A percentile compares a stretch with the other conserved stretches of the same genome.
phyloP scores from a whole-genome alignment of 2,888 invertebrate genomes.

The Hecatera dysodea region DNA sequence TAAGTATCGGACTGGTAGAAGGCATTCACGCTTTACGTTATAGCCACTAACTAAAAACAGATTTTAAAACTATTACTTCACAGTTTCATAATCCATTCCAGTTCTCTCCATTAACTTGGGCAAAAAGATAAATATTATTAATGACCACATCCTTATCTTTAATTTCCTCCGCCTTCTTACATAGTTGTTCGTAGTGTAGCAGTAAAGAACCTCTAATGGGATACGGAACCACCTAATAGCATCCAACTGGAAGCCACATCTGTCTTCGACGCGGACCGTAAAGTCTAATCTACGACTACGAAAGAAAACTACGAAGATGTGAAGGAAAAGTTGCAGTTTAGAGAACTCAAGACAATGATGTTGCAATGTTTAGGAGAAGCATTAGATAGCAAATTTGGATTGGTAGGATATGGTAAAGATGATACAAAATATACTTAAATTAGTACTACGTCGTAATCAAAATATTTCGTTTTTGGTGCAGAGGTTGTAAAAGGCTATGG shows the following conservation, averaged over 20 bases:
- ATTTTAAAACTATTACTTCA: background rate
- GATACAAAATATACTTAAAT: no score
- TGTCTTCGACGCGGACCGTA: constrained; percentile 44
- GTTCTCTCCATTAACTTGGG: constrained; percentile 1
- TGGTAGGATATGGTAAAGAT: no score
- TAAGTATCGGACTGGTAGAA: background rate
- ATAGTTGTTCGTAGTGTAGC: background rate
- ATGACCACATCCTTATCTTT: constrained; percentile 16
- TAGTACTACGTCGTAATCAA: no score
- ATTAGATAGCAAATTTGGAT: no score
- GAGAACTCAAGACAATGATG: background rate
- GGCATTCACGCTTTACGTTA: background rate
- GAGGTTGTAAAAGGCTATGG: no score
- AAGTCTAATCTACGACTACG: constrained; percentile 54
- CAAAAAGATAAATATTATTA: constrained; percentile 23
- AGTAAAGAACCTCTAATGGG: constrained; percentile 16
- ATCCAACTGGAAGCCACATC: constrained; percentile 39
- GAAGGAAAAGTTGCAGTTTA: constrained; percentile 24
- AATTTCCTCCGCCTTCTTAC: constrained; percentile 9
- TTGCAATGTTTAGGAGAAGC: background rate
- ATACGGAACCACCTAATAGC: constrained; percentile 31
- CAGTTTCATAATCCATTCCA: background rate
- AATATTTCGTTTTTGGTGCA: no score
- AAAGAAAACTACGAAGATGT: constrained; percentile 25
- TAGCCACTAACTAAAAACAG: background rate